Base-by-base conservation (phyloP, 2,113 vertebrate species). In the Sisor rabdophorus region DNA sequence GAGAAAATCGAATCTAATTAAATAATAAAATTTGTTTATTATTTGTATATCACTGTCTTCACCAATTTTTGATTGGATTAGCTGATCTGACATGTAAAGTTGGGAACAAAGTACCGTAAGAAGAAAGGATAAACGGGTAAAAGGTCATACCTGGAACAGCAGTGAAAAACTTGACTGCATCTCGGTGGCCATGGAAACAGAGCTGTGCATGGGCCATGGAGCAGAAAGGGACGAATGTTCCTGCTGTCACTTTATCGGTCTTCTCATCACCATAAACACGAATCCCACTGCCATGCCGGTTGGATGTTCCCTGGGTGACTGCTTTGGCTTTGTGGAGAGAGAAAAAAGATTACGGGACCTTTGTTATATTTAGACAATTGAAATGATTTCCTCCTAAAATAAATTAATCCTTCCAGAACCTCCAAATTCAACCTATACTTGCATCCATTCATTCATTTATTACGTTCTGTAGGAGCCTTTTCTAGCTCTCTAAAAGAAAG, bases 131-230 rank as follows among this genome's bases (percentile, higher is more conserved):
- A 19, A 16, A 16, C 0, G 9, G 7, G n/a, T 58, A 22, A 1
- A 10, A 22, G 28, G 8, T 2, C 61, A 7, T 82, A 97, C 97
- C 97, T 89, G 97, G 97, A 67, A 99, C 95, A 10, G 97, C 95
- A 0, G 96, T 93, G 84, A 99, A 99, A 91, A 99, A 99, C 78
- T 99, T 98, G 11, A 99, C 97, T 3, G 97, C 97, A 50, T 99
- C 97, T 8, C 97, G 86, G 90, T 99, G 97, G 13, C 97, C 97
- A 0, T 99, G 97, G 89, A 99, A 99, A 86, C 95, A 98, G 71
- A 99, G 95, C 85, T 99, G 97, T 0, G 97, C 97, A 0, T 99
- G 95, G 36, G 95, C 95, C 97, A 99, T 99, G 24, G 96, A 99
- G 76, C 97, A 99, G 79, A 95, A 99, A 0, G 97, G 97, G 17